phyloP scores from a whole-genome alignment of 2,113 vertebrate species.

The Heterocephalus glaber region DNA sequence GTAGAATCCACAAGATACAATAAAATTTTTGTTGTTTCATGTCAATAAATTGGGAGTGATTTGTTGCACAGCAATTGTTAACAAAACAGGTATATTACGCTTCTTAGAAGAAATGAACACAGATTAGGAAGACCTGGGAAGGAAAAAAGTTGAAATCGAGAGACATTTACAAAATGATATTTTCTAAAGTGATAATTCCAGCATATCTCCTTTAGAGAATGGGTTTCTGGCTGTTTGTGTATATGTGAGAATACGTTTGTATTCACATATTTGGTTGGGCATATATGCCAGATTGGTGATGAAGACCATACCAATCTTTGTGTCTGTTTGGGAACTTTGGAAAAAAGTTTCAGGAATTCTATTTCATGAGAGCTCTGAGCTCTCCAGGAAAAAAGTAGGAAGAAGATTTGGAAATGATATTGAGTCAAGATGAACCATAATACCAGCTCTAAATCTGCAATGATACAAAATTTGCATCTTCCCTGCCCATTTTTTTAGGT shows the following conservation, averaged over 20 bases:
- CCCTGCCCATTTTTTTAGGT: background rate
- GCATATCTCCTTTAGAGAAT: background rate
- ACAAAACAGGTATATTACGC: background rate
- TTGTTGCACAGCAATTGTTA: background rate
- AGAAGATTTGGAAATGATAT: background rate
- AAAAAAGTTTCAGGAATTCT: background rate
- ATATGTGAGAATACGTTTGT: fast-evolving
- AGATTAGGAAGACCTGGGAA: background rate
- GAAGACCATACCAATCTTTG: background rate
- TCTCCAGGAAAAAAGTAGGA: background rate
- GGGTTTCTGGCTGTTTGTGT: background rate
- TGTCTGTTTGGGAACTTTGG: background rate
- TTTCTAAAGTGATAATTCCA: background rate
- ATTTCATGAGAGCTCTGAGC: background rate
- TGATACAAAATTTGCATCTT: background rate
- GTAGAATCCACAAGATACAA: background rate
- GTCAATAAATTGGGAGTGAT: background rate
- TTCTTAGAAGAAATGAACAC: background rate
- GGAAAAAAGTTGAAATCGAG: background rate
- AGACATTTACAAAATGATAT: background rate
- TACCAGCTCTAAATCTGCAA: background rate
- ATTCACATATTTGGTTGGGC: fast-evolving
- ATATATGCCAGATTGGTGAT: background rate
- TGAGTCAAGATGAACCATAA: background rate
- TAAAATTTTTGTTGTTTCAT: background rate